phyloP scores from a whole-genome alignment of 1,140 invertebrate species.

The Drosophila pachea region DNA sequence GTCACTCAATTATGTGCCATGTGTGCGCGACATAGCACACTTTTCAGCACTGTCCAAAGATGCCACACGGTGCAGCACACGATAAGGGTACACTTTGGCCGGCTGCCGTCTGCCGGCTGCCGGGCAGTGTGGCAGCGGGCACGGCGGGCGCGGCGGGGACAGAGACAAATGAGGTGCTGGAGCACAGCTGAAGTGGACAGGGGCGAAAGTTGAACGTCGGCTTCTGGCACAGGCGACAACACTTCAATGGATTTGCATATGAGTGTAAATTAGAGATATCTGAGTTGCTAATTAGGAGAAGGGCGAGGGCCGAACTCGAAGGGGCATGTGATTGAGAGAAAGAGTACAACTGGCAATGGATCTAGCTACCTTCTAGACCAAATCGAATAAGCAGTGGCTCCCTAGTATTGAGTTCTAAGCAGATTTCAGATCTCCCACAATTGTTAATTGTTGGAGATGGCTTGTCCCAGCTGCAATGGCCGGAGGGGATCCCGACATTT shows the following conservation, averaged over 20 bases:
- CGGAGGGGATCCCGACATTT: no score
- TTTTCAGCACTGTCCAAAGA: slow-evolving; percentile 59
- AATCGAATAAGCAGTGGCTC: no score
- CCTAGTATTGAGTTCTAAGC: no score
- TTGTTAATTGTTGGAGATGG: no score
- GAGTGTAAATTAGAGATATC: slow-evolving; percentile 11
- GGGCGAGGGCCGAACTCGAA: background rate
- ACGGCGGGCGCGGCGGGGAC: background rate
- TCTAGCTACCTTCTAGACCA: no score
- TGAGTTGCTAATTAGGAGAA: slow-evolving; percentile 7
- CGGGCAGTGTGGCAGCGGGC: background rate
- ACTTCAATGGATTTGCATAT: slow-evolving; percentile 15
- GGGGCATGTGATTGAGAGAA: background rate
- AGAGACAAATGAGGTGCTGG: background rate
- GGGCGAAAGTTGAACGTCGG: background rate
- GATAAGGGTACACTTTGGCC: slow-evolving; percentile 1
- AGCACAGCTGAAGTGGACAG: background rate
- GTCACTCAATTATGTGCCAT: slow-evolving; percentile 75
- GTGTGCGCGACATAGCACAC: slow-evolving; percentile 64
- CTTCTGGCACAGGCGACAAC: slow-evolving; percentile 3
- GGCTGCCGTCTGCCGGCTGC: background rate
- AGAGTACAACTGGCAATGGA: background rate
- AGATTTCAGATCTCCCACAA: no score
- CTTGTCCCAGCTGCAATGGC: no score
- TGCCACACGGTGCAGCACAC: slow-evolving; percentile 13